These are phyloP conservation scores for Acestrorhynchus altus DNA, from an alignment of 2,797 vertebrate genomes.

Conservation along the genomic window DNA sequence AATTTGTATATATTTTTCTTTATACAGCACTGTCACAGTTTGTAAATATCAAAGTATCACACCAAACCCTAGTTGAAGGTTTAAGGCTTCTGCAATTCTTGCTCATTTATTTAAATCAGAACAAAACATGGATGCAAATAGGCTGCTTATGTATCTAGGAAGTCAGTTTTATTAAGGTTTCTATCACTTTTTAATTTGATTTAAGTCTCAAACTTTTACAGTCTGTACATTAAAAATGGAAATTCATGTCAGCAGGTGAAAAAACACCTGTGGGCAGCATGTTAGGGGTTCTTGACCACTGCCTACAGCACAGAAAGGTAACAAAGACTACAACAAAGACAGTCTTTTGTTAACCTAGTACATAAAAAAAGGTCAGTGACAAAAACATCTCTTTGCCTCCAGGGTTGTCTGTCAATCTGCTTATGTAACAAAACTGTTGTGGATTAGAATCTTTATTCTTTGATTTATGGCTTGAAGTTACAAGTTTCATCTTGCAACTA, in stretches of 20 bases:
- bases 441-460: neutral
- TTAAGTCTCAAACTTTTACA: neutral
- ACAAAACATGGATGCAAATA: neutral
- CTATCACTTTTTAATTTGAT: neutral
- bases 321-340: neutral
- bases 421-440: constrained; percentile 25
- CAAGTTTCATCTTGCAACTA: neutral
- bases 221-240: too few relatives aligned
- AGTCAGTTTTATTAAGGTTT: neutral
- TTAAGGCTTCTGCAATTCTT: neutral
- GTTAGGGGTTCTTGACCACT: neutral
- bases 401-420: neutral
- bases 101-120: neutral
- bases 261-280: neutral
- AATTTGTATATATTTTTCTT: too few relatives aligned
- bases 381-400: constrained; percentile 5
- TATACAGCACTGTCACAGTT: neutral
- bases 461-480: neutral
- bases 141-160: too few relatives aligned
- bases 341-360: neutral
- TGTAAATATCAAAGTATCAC: neutral
- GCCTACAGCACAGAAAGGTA: constrained; percentile 4
- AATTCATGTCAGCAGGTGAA: neutral
- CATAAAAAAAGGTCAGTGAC: neutral
- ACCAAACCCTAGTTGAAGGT: too few relatives aligned